These are phyloP conservation scores for Trachelus troglodyta DNA, from an alignment of 2,888 invertebrate genomes.

Conservation along the genomic window DNA sequence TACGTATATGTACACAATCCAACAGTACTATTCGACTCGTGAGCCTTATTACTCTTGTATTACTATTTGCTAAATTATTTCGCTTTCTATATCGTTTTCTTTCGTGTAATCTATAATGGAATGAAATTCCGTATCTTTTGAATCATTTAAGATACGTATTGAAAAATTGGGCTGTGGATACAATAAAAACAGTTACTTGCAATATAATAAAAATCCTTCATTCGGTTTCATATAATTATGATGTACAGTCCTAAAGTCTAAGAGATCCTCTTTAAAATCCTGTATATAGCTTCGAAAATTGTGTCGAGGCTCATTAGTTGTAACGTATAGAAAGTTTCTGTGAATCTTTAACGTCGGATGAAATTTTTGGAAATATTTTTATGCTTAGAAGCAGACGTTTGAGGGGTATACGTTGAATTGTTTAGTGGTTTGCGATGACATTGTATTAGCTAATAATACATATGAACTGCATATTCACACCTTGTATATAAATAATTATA, in stretches of 20 bases:
- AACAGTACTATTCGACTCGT: not conserved
- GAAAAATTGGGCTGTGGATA: slow-evolving; percentile 6
- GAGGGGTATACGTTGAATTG: slow-evolving; percentile 12
- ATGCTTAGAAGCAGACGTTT: slow-evolving; percentile 24
- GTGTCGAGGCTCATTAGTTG: slow-evolving; percentile 19
- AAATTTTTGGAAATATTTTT: slow-evolving; percentile 36
- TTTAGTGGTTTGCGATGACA: slow-evolving; percentile 21
- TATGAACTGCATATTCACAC: slow-evolving; percentile 31
- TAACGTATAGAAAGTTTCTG: slow-evolving; percentile 31
- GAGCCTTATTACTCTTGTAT: not conserved
- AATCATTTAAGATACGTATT: not conserved
- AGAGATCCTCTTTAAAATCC: not conserved
- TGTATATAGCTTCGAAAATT: slow-evolving; percentile 6
- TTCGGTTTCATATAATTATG: not conserved
- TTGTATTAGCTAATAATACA: slow-evolving; percentile 6
- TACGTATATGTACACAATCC: not conserved
- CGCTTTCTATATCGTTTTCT: not conserved
- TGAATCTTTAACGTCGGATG: slow-evolving; percentile 27
- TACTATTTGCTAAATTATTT: not conserved
- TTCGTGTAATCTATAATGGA: not conserved
- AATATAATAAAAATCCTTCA: not conserved
- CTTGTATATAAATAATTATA: slow-evolving; percentile 37
- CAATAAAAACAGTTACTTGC: slow-evolving; percentile 2
- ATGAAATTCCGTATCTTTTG: not conserved
- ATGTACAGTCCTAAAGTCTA: not conserved